Conservation (phyloP, 2,113 vertebrate genomes). For the Hemichromis elongatus region DNA sequence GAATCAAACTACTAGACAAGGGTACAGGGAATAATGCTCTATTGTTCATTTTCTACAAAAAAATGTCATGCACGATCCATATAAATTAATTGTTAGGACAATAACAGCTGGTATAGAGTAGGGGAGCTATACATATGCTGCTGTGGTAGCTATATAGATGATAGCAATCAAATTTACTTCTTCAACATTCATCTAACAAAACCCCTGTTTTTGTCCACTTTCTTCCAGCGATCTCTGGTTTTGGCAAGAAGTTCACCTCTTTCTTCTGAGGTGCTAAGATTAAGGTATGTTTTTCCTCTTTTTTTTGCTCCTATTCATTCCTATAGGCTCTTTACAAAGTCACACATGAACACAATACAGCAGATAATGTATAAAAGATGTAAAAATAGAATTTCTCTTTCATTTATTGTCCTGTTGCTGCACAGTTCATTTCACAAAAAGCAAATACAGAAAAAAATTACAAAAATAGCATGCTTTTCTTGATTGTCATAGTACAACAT, state of each 20-base stretch:
- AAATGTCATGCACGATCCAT: not conserved
- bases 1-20: not conserved
- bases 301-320: not conserved
- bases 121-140: not conserved
- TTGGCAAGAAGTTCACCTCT: conserved; percentile 98
- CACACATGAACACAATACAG: not conserved
- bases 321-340: not conserved
- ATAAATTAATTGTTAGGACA: not conserved
- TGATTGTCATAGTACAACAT: not conserved
- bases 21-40: not conserved
- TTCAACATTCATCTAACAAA: not conserved
- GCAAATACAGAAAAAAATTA: not conserved
- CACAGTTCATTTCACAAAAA: not conserved
- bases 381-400: not conserved
- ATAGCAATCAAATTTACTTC: not conserved
- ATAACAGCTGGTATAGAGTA: not conserved
- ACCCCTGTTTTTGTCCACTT: not conserved
- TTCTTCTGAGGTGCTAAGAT: conserved; percentile 84
- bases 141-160: not conserved
- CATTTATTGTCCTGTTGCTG: not conserved
- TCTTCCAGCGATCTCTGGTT: conserved; percentile 86
- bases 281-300: conserved; percentile 68
- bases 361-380: not conserved
- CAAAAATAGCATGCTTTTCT: not conserved
- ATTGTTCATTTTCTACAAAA: not conserved